phyloP scores from a whole-genome alignment of 2,888 invertebrate species.

The Hedychridium roseum region DNA sequence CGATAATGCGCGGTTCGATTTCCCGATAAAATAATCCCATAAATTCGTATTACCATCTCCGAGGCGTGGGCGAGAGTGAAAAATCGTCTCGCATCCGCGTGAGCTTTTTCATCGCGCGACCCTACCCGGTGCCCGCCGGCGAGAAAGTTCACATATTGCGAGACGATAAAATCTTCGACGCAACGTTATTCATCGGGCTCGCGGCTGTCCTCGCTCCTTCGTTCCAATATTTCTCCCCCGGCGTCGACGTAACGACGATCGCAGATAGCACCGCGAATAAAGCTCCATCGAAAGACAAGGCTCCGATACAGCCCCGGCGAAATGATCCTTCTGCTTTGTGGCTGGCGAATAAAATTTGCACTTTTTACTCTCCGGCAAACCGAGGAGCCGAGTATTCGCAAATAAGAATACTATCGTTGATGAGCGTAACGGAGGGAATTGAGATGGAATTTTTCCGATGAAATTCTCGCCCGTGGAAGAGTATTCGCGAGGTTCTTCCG shows the following conservation, averaged over 20 bases:
- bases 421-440: too few relatives aligned
- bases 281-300: too few relatives aligned
- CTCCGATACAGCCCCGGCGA: background rate
- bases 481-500: too few relatives aligned
- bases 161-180: conserved; percentile 22
- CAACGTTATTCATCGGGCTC: conserved; percentile 9
- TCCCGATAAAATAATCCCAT: conserved; percentile 33
- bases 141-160: conserved; percentile 17
- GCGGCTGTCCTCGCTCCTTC: background rate
- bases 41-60: conserved; percentile 32
- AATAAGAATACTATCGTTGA: conserved; percentile 7
- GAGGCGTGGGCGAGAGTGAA: conserved; percentile 25
- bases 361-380: too few relatives aligned
- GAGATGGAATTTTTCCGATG: too few relatives aligned
- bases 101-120: conserved; percentile 27
- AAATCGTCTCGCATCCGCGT: conserved; percentile 32
- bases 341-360: conserved; percentile 11
- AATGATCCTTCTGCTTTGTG: background rate
- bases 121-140: background rate
- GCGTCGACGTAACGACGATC: too few relatives aligned
- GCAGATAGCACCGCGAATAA: too few relatives aligned
- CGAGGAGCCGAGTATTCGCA: conserved; percentile 1
- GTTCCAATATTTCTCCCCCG: too few relatives aligned
- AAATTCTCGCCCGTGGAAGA: too few relatives aligned
- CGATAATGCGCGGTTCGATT: conserved; percentile 19